Percentiles rank a stretch among this genome's conserved stretches.
Evolutionary conservation across 2,113 vertebrate species (phyloP).

Genomic region (Vicugna pacos): DNA sequence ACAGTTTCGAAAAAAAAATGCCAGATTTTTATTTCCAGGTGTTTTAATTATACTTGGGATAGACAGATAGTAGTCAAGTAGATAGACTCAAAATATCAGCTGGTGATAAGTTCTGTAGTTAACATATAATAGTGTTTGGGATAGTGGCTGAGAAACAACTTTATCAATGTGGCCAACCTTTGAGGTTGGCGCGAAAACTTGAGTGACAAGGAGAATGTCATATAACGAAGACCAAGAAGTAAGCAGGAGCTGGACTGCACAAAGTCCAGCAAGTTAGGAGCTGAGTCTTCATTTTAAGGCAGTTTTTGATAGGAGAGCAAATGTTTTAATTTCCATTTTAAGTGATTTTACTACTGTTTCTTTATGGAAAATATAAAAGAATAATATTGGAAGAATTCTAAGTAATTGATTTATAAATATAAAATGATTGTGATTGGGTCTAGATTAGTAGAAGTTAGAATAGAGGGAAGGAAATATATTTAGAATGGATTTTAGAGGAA

Average conservation of each 20-base stretch:
- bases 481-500: background rate
- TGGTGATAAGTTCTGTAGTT: background rate
- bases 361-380: background rate
- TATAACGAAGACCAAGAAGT: background rate
- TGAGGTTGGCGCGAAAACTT: background rate
- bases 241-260: background rate
- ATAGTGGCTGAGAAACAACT: background rate
- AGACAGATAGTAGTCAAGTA: background rate
- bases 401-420: background rate
- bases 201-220: background rate
- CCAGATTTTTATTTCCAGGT: background rate
- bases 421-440: background rate
- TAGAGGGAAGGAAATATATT: background rate
- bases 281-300: background rate
- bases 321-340: background rate
- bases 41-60: background rate
- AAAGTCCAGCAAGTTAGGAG: background rate
- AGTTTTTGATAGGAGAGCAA: background rate
- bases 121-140: background rate
- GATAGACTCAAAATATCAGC: background rate
- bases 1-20: background rate
- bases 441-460: background rate
- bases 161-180: background rate
- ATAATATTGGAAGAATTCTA: background rate
- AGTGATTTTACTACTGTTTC: background rate